phyloP scores from a whole-genome alignment of 2,113 vertebrate species.

The Manacus vitellinus region DNA sequence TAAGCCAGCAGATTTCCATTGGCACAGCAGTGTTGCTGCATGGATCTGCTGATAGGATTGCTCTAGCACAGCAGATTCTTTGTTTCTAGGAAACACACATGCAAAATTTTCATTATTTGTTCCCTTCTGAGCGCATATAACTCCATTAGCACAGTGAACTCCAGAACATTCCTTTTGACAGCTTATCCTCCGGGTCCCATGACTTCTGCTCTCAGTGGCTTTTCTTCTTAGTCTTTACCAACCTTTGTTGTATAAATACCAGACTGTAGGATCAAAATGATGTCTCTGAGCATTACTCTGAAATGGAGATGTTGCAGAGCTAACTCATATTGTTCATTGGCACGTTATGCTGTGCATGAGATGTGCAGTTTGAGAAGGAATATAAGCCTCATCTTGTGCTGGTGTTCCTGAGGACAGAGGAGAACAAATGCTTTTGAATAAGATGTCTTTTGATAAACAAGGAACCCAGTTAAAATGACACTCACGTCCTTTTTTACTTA shows the following conservation, averaged over 20 bases:
- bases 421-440: neutral
- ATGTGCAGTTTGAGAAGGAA: neutral
- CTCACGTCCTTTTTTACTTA: neutral
- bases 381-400: neutral
- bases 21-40: neutral
- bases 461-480: neutral
- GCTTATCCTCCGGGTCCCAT: neutral
- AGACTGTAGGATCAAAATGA: neutral
- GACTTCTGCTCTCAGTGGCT: neutral
- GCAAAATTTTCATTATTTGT: neutral
- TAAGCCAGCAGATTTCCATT: neutral
- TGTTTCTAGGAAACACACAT: neutral
- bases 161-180: neutral
- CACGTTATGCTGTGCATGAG: rapidly evolving
- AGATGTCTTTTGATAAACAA: neutral
- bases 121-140: neutral
- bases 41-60: neutral
- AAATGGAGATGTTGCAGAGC: neutral
- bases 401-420: neutral
- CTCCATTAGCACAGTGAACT: neutral
- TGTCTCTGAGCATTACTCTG: neutral
- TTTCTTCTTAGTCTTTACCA: neutral
- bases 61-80: neutral
- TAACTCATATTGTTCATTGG: neutral
- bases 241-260: neutral